A percentile compares a stretch with the other conserved stretches of the same genome.
phyloP scores from a whole-genome alignment of 2,113 vertebrate genomes.

The Myotis yumanensis region DNA sequence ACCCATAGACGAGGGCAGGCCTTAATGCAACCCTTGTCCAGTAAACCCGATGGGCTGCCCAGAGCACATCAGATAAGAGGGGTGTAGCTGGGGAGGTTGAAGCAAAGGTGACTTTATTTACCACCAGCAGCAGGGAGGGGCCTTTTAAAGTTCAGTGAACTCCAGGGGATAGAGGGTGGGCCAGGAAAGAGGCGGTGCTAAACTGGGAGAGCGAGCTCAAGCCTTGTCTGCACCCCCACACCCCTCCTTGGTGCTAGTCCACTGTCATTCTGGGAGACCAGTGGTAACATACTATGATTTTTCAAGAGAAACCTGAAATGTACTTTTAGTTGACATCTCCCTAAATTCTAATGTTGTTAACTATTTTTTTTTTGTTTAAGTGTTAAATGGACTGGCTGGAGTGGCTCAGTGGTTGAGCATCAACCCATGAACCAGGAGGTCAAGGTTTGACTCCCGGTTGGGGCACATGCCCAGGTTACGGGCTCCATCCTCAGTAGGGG shows the following conservation, averaged over 20 bases:
- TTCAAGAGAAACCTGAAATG: neutral
- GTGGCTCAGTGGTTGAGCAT: no score
- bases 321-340: neutral
- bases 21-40: constrained; percentile 39
- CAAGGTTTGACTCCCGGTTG: no score
- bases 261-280: neutral
- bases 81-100: neutral
- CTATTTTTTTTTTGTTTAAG: neutral
- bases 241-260: neutral
- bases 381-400: neutral
- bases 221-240: neutral
- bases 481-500: no score
- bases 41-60: constrained; percentile 19
- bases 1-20: constrained; percentile 24
- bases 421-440: no score
- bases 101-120: constrained; percentile 14
- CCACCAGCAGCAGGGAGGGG: neutral
- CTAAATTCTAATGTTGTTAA: neutral
- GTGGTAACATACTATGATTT: neutral
- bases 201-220: neutral
- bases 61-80: constrained; percentile 58
- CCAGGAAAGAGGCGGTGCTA: neutral
- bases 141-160: neutral
- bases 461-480: no score
- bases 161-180: neutral